phyloP scores from a whole-genome alignment of 2,797 vertebrate genomes.

The Fringilla coelebs region DNA sequence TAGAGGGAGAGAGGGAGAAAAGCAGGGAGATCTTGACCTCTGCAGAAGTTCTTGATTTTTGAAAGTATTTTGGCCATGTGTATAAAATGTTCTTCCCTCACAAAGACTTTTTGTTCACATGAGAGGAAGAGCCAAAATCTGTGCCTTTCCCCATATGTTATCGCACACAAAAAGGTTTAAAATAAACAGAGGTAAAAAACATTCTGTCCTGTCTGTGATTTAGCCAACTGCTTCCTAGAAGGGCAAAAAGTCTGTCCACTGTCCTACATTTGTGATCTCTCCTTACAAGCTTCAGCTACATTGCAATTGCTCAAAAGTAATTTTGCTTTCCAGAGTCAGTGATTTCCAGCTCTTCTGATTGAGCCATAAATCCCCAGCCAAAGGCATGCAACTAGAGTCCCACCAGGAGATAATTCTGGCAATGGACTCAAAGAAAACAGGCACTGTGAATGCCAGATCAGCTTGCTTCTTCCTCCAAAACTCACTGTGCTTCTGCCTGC shows the following conservation, averaged over 20 bases:
- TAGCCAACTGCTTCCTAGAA: not conserved
- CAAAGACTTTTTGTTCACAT: not conserved
- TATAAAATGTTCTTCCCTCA: not conserved
- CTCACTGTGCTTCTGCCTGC: not conserved
- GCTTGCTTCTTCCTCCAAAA: not conserved
- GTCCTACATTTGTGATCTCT: not conserved
- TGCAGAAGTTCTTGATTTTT: not conserved
- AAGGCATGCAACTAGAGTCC: not conserved
- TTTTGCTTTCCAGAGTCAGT: not conserved
- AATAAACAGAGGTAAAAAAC: not conserved
- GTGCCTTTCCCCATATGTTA: not conserved
- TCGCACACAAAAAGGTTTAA: not conserved
- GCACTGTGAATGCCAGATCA: not conserved
- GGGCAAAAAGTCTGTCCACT: not conserved
- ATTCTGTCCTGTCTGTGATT: not conserved
- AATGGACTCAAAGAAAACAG: not conserved
- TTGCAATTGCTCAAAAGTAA: not conserved
- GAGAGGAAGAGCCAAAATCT: not conserved
- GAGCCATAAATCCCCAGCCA: not conserved
- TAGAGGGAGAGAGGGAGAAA: not conserved
- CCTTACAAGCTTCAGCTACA: not conserved
- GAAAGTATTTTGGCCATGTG: not conserved
- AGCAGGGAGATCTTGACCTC: not conserved
- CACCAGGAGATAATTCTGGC: not conserved
- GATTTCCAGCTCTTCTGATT: not conserved